Evolutionary conservation across 2,797 vertebrate genomes (phyloP), one percentile per base, ranked within the genome.

Genomic region (Toxotes lorentzi): DNA sequence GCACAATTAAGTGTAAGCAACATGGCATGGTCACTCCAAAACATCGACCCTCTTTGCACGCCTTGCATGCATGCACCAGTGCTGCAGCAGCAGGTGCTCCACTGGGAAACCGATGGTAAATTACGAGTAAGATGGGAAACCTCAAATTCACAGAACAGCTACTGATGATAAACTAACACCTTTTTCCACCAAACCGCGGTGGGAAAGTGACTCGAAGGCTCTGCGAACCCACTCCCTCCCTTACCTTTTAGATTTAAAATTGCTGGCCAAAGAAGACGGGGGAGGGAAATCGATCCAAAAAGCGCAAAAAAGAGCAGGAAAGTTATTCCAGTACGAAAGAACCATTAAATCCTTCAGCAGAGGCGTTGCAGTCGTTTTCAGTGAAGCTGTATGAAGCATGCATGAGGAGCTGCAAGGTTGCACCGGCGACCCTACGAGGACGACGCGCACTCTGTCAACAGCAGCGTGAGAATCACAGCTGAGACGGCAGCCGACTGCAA

Each of bases 391-490:
- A 70, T 5, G 65, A 12, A 62, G 65, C 34, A 35, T 35, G 34
- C 8, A 35, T 35, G 23, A 1, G 5, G 71, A 71, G 81, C 64
- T 43, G 61, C 70, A 4, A 24, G 57, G 78, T 75, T 79, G 78
- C 80, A 78, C 21, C 27, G 19, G 81, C 73, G 38, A 64, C 53
- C 64, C 59, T 34, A 12, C 2, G 66, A 43, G 45, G 23, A 68
- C 81, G 79, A 85, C 34, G 6, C 14, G 47, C 35, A 48, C 67
- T 58, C 83, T 70, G 72, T 85, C 90, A 78, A 65, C 77, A 62
- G 76, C 89, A 79, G 81, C 81, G 72, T 86, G 85, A 88, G 79
- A 94, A 90, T 94, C 89, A 90, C 90, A 88, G 85, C 86, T 85
- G 82, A 84, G 68, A 3, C 56, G 67, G 47, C 61, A 38, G 73